Evolutionary conservation across 2,797 vertebrate species (phyloP).

Genomic region (Epinephelus malabaricus): DNA sequence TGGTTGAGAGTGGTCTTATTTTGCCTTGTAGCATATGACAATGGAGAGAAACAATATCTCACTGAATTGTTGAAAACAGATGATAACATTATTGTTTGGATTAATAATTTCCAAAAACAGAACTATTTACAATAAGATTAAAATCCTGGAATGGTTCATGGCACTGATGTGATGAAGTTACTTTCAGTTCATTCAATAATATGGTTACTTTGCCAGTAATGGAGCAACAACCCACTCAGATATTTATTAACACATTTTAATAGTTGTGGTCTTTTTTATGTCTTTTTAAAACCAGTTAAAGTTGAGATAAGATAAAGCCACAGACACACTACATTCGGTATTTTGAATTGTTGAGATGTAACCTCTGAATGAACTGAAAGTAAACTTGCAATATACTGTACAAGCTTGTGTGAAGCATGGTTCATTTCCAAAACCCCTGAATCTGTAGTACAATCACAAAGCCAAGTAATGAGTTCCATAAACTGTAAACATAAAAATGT

Average conservation of each 20-base stretch:
- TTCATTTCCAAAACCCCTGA: neutral
- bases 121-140: neutral
- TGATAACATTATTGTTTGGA: neutral
- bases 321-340: neutral
- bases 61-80: neutral
- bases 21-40: neutral
- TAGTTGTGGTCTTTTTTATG: neutral
- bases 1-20: neutral
- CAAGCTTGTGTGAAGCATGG: neutral
- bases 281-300: neutral
- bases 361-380: neutral
- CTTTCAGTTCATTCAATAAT: conserved; percentile 1
- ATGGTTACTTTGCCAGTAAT: neutral
- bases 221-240: neutral
- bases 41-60: neutral
- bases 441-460: neutral
- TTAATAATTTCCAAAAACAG: neutral
- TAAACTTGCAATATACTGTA: neutral
- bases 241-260: neutral
- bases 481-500: conserved; percentile 52
- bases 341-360: neutral
- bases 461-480: neutral
- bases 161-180: neutral
- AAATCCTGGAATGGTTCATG: conserved; percentile 3
- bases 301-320: neutral